Base-by-base conservation (phyloP, 2,888 invertebrate species). In the Philaethria dido region DNA sequence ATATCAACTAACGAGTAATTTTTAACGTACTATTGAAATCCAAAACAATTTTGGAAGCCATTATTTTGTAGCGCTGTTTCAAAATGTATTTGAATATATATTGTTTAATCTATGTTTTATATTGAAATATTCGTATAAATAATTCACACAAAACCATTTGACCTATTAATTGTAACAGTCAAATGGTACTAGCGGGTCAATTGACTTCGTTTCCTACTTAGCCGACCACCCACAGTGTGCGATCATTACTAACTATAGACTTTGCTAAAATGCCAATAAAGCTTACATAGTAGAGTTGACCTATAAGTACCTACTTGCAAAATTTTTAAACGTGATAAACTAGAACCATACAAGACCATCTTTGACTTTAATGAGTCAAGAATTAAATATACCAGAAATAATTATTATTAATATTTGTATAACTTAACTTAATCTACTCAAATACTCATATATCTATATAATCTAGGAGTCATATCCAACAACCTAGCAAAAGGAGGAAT, bases 181-280 rank as follows among this genome's bases (percentile, higher is more conserved):
- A 88, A 87, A 80, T 85, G 45, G 63, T 64, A 64, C 64, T 63
- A 68, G 66, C 62, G 54, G 66, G 84, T 80, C 82, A 85, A 84
- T 87, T 87, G 87, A 87, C 87, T 80, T 85, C 81, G 85, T 79
- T 86, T 86, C 87, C 86, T 86, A 83, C 76, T 86, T 84, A 86
- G 69, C 73, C 71, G 80, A 83, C 85, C 85, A 84, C 81, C 85
- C 85, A 80, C 73, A 73, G 69, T 71, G 71, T 55, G 63, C 60
- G 69, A 66, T 57, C 57, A 68, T 69, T 64, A 66, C 61, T 67
- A 55, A 69, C 70, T 42, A 29, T 39, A 8, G 29, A 18, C 36
- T 25, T 42, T 25, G 44, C 22, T 60, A 25, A 22, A 13, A 22
- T 14, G 22, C 4, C n/a, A 42, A 22, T 22, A 57, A 11, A 20